Evolutionary conservation across 2,888 invertebrate genomes (phyloP), one percentile per base, ranked within the genome.

Genomic region (Spisula solida): DNA sequence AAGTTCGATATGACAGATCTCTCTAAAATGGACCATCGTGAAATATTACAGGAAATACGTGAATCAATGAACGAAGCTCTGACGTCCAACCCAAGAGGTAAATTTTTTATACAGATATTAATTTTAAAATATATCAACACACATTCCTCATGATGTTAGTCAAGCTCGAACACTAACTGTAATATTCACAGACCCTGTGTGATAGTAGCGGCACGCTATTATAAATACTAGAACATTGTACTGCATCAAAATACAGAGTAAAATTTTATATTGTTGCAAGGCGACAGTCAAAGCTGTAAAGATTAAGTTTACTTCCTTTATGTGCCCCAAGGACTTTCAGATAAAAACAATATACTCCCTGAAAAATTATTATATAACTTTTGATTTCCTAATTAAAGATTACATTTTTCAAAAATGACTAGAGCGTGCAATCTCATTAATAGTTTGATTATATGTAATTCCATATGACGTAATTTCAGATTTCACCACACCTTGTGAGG

Each of bases 41-140:
- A 87, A 47, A 88, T 90, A 10, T 51, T 91, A 66, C 85, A 91
- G 55, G 88, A 90, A 79, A 91, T 91, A n/a, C 48, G 91, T 8
- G 70, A 83, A 81, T 60, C 90, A 8, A 81, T 91, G 55, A 78
- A 90, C 10, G 87, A 90, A 8, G 91, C 91, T 20, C 56, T 91
- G n/a, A 82, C 79, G 56, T 75, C 56, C 29, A 79, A 90, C 51
- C 79, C 85, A n/a, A 85, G 84, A 85, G 90, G 87, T 87, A 82
- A 41, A 41, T 56, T 8, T 16, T 12, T 4, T 16, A 20, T 20
- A 56, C n/a, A n/a, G 16, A n/a, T 56, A 8, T n/a, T 4, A n/a
- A n/a, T 56, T 56, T 16, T n/a, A 2, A 56, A 20, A 56, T 56
- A n/a, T 12, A 56, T 20, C 4, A 56, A 41, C 2, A 41, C 41